Evolutionary conservation across 2,888 invertebrate species (phyloP).

Genomic region (Sesamia inferens): DNA sequence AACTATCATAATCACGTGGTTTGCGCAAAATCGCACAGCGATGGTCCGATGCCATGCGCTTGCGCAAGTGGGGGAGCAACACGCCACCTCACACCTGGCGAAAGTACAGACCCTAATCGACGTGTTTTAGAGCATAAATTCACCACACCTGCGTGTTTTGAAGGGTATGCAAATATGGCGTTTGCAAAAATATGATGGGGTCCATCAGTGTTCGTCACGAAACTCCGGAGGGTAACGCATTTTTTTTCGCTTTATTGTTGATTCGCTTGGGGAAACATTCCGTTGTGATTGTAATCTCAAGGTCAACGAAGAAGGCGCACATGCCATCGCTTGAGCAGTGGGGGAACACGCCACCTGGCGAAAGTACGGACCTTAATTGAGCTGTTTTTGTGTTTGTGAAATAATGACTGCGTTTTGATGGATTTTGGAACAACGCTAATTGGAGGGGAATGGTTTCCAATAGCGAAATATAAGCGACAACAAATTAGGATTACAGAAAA

Average conservation of each 20-base stretch:
- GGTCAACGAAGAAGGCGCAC: slow-evolving; percentile 41
- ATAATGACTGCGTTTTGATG: slow-evolving; percentile 33
- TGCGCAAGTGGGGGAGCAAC: slow-evolving; percentile 56
- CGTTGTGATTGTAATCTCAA: slow-evolving; percentile 33
- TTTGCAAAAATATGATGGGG: not conserved
- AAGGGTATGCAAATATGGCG: slow-evolving; percentile 2
- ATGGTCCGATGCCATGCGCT: slow-evolving; percentile 60
- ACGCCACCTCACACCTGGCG: slow-evolving; percentile 55
- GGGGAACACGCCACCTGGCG: slow-evolving; percentile 60
- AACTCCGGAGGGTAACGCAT: slow-evolving; percentile 7
- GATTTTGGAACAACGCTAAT: slow-evolving; percentile 10
- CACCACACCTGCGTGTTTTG: slow-evolving; percentile 44
- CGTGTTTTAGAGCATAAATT: slow-evolving; percentile 38
- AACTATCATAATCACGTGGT: slow-evolving; percentile 48
- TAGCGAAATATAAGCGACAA: not conserved
- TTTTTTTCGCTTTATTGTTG: slow-evolving; percentile 19
- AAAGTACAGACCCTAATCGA: slow-evolving; percentile 64
- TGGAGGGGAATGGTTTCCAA: not conserved
- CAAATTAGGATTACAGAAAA: not conserved
- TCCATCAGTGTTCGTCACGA: not conserved
- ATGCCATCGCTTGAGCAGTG: slow-evolving; percentile 55
- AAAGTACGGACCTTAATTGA: slow-evolving; percentile 58
- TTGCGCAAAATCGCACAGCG: slow-evolving; percentile 53
- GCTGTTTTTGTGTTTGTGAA: slow-evolving; percentile 32
- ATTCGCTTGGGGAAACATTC: slow-evolving; percentile 9